Conservation (phyloP, 1,140 invertebrate species). For the Zaprionus camerounensis region DNA sequence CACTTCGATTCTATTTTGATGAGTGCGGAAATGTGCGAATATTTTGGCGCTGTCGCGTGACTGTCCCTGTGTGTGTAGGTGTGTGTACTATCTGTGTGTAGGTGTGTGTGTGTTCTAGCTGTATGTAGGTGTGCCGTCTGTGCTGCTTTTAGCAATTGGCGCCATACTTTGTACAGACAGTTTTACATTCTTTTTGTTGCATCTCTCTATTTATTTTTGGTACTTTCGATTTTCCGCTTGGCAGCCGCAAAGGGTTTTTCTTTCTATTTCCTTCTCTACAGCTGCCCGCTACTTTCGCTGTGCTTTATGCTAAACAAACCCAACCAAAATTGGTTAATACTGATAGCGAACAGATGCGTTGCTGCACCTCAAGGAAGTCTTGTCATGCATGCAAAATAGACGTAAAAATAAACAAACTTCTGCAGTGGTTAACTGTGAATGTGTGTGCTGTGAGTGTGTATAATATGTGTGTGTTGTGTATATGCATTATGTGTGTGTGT, state of each 20-base stretch:
- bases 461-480: not conserved
- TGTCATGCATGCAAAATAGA: conserved; percentile 49
- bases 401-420: conserved; percentile 45
- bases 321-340: conserved; percentile 43
- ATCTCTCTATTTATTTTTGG: conserved; percentile 41
- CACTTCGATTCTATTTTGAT: conserved; percentile 74
- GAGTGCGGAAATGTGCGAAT: conserved; percentile 78
- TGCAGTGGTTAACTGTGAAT: not conserved
- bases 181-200: conserved; percentile 2
- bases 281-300: conserved; percentile 31
- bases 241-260: conserved; percentile 30
- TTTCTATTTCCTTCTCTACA: not conserved
- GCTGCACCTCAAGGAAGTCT: not conserved
- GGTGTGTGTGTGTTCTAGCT: not conserved
- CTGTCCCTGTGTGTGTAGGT: conserved; percentile 4
- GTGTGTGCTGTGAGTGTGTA: not conserved
- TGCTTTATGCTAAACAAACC: too few species aligned
- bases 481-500: not conserved
- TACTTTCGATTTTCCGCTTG: conserved; percentile 51
- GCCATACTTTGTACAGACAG: conserved; percentile 34
- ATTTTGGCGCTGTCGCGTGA: conserved; percentile 36
- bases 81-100: not conserved
- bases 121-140: conserved; percentile 5
- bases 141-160: conserved; percentile 30
- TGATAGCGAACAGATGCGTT: conserved; percentile 2